A percentile compares a stretch with the other conserved stretches of the same genome.
Evolutionary conservation across 2,113 vertebrate genomes (phyloP).

Genomic region (Globicephala melas): DNA sequence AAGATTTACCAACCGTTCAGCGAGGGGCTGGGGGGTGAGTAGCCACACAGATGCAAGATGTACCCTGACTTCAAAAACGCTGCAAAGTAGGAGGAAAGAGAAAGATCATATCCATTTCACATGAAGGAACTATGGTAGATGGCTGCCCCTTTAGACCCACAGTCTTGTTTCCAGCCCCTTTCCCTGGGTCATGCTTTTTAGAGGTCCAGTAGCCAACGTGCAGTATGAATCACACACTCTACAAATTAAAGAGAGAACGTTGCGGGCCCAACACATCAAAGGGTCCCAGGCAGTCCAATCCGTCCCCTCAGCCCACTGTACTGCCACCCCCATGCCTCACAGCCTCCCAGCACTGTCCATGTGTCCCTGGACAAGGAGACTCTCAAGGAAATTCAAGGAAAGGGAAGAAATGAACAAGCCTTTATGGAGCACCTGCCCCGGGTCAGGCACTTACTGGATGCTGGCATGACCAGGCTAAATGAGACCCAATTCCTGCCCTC

Average conservation of each 20-base stretch:
- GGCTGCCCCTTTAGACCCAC: too few species aligned
- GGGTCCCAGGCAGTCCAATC: accelerated
- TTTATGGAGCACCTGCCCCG: accelerated
- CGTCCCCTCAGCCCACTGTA: neutral
- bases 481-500: neutral
- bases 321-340: accelerated
- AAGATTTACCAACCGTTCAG: neutral
- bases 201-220: accelerated
- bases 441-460: accelerated
- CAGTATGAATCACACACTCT: neutral
- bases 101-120: neutral
- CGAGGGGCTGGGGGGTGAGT: neutral
- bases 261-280: neutral
- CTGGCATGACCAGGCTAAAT: accelerated
- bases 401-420: neutral
- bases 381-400: neutral
- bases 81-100: neutral
- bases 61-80: neutral
- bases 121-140: accelerated
- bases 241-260: neutral
- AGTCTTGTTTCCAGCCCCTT: accelerated
- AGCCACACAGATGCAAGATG: neutral
- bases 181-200: neutral
- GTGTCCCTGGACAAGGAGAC: neutral
- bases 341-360: neutral